Evolutionary conservation across 2,888 invertebrate species (phyloP).

Genomic region (Pogonocherus hispidulus): DNA sequence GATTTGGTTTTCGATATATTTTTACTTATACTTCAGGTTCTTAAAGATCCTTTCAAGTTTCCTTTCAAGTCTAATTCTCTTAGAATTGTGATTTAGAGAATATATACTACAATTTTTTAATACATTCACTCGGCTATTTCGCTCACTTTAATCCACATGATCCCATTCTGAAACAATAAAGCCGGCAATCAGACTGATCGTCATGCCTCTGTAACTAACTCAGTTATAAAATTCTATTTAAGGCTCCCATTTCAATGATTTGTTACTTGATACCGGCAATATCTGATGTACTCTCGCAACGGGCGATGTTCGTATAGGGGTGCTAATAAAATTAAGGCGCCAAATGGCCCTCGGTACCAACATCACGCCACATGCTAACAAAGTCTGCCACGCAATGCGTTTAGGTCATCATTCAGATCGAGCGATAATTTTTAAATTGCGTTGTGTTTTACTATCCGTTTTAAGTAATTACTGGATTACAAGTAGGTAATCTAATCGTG

Average conservation of each 20-base stretch:
- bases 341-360: conserved; percentile 65
- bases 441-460: background rate
- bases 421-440: conserved; percentile 1
- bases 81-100: no score
- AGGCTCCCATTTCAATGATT: conserved; percentile 41
- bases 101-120: background rate
- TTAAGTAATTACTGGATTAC: no score
- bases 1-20: no score
- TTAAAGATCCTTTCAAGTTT: no score
- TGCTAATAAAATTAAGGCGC: conserved; percentile 67
- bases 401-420: background rate
- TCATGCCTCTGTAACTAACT: conserved; percentile 7
- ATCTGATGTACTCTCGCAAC: conserved; percentile 28
- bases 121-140: background rate
- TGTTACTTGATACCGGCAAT: conserved; percentile 44
- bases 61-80: no score
- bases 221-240: conserved; percentile 33
- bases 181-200: conserved; percentile 11
- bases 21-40: no score
- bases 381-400: conserved; percentile 13
- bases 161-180: background rate
- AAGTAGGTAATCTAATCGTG: no score
- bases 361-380: conserved; percentile 65
- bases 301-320: conserved; percentile 54
- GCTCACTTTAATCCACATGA: background rate